Base-by-base conservation (phyloP, 1,140 invertebrate genomes). In the Macrobrachium nipponense region DNA sequence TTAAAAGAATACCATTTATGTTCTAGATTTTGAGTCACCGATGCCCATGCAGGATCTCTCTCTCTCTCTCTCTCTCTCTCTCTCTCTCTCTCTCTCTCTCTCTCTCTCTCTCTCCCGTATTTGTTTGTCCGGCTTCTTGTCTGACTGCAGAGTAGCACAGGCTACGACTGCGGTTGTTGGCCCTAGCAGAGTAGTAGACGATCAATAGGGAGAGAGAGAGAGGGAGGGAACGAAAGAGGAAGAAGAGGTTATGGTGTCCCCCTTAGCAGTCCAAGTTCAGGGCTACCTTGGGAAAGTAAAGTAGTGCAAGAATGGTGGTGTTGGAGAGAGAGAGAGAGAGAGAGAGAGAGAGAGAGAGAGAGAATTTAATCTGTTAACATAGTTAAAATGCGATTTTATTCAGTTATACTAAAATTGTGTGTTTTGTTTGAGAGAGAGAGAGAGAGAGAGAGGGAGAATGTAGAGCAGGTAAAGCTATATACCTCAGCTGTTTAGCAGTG, bases 131-230 rank as follows among this genome's bases (percentile, higher is more conserved):
- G 20, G 12, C 7, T 60, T 61, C 59, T 60, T 61, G 7, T 27
- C 51, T 61, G 20, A 23, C 80, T 6, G n/a, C 62, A 70, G 51
- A 51, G 51, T 51, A 51, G 51, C 8, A 51, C 51, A 12, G 51
- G 51, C 12, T 51, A 51, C 51, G 51, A 51, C 8, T 51, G 51
- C 51, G 51, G 51, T 51, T 51, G 51, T 51, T 51, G 51, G 51
- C 23, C 51, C 15, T 62, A 44, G 27, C 51, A 61, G n/a, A n/a
- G 58, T 18, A 78, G 27, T 58, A 20, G 77, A 18, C 43, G 70
- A 73, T 36, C 51, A 58, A 76, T 44, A 76, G 73, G 59, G 73
- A 76, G 73, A 76, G 73, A 76, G 73, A 51, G 73, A 76, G 73
- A 76, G 73, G 58, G 43, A 51, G 43, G 59, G 43, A 51, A 20